phyloP scores from a whole-genome alignment of 2,888 invertebrate species.

The Adelognathus sp. region DNA sequence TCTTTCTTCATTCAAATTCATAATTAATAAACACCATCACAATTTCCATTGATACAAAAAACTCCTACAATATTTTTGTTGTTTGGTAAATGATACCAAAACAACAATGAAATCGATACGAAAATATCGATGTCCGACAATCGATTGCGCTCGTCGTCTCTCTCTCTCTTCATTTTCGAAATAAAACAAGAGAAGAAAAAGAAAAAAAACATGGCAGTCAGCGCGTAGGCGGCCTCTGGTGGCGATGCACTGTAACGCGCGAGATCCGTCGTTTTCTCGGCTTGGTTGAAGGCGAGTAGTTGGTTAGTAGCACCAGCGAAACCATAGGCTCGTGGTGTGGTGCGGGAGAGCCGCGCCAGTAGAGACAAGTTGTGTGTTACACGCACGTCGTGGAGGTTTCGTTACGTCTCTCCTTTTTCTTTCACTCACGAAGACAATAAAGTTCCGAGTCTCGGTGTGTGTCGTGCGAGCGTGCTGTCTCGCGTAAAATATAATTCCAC shows the following conservation, averaged over 20 bases:
- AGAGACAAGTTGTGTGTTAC: no score
- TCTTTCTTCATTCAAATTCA: no score
- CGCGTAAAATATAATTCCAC: neutral
- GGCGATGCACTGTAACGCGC: conserved; percentile 73
- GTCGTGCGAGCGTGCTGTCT: conserved; percentile 26
- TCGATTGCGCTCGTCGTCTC: neutral
- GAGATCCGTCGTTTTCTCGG: conserved; percentile 57
- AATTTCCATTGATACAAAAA: no score
- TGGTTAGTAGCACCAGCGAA: conserved; percentile 46
- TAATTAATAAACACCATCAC: no score
- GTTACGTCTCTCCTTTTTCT: no score
- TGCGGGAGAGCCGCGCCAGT: conserved; percentile 54
- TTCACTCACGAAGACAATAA: conserved; percentile 44
- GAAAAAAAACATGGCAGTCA: neutral
- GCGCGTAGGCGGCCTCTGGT: conserved; percentile 67
- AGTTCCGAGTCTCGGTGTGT: conserved; percentile 7
- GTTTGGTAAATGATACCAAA: neutral
- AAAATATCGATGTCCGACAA: neutral
- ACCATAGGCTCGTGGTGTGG: conserved; percentile 60
- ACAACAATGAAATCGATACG: neutral
- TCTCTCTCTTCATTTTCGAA: neutral
- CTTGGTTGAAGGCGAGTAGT: conserved; percentile 52
- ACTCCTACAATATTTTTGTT: neutral
- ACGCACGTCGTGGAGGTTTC: conserved; percentile 37
- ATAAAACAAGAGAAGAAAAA: neutral